Base-by-base conservation (phyloP, 1,140 invertebrate genomes). In the Chlorops oryzae region DNA sequence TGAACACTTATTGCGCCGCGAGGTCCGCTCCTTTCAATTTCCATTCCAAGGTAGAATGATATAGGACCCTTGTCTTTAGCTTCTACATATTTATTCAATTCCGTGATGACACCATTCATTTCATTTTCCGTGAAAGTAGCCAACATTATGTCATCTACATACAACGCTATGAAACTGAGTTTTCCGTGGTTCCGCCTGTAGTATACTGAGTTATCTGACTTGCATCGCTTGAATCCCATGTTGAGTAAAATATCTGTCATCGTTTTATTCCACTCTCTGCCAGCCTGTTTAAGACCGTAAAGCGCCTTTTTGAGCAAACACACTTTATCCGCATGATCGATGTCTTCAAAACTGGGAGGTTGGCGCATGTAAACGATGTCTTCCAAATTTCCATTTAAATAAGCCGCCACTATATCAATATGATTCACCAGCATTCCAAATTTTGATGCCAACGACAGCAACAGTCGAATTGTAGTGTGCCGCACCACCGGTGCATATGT, bases 291-390 rank as follows among this genome's bases (percentile, higher is more conserved):
- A 2, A 70, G 45, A 15, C 64, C 63, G 52, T 70, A 67, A n/a
- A 70, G 32, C 17, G 70, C 61, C 48, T 57, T 62, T 6, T 56
- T 63, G 2, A 68, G 37, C 45, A 51, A 50, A 50, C 55, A 71
- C 21, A 74, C 64, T 50, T 32, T 42, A 5, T 48, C 25, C 3
- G 28, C 23, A 15, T 37, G 6, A 9, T 9, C 41, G 24, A 28
- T 15, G 68, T 61, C 54, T 20, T 61, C 50, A 23, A 61, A 64
- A 15, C 62, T 65, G 39, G 57, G 54, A 27, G 73, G 73, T 60
- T 55, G 68, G 39, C 57, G 55, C 65, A 75, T 74, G 61, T 58
- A 76, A 3, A 76, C 63, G 3, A 73, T 60, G 52, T 68, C 65
- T 24, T 65, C 57, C 57, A 75, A 56, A 3, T 59, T 49, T 43